These are phyloP conservation scores for Parazoanthus darwini DNA, from an alignment of 92 coral and sea anemone genomes.

Conservation along the genomic window DNA sequence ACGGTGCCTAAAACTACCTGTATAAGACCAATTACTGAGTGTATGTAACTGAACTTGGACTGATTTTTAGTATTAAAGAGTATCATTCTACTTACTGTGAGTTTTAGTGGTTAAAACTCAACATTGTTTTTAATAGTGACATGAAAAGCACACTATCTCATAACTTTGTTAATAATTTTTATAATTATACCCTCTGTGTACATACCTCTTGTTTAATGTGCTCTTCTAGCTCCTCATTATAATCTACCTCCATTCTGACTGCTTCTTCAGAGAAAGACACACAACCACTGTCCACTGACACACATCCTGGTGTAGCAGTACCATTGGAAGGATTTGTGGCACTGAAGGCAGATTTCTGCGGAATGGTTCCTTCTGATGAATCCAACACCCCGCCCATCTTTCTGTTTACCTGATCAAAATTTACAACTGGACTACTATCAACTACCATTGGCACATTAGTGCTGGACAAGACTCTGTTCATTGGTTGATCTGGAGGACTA, in stretches of 20 bases:
- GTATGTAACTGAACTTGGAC: too few species aligned
- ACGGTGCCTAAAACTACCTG: too few species aligned
- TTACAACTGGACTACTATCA: conserved; percentile 19
- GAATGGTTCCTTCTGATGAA: background rate
- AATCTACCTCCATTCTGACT: conserved; percentile 94
- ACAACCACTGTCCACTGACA: conserved; percentile 27
- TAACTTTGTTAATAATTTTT: too few species aligned
- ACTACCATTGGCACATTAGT: conserved; percentile 32
- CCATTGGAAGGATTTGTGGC: background rate
- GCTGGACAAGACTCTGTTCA: background rate
- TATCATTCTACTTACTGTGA: too few species aligned
- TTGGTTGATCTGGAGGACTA: conserved; percentile 12
- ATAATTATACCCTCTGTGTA: background rate
- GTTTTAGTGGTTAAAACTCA: too few species aligned
- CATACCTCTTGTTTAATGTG: conserved; percentile 78
- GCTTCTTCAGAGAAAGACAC: conserved; percentile 61
- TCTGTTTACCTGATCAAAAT: background rate
- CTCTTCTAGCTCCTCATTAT: conserved; percentile 76
- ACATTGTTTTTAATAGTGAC: too few species aligned
- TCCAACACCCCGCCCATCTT: background rate
- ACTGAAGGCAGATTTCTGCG: background rate
- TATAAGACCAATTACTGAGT: too few species aligned
- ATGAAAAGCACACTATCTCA: too few species aligned
- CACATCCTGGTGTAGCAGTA: conserved; percentile 16
- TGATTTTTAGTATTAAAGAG: too few species aligned